These are phyloP conservation scores for Agrotis segetum DNA, from an alignment of 2,888 invertebrate species.

Conservation along the genomic window DNA sequence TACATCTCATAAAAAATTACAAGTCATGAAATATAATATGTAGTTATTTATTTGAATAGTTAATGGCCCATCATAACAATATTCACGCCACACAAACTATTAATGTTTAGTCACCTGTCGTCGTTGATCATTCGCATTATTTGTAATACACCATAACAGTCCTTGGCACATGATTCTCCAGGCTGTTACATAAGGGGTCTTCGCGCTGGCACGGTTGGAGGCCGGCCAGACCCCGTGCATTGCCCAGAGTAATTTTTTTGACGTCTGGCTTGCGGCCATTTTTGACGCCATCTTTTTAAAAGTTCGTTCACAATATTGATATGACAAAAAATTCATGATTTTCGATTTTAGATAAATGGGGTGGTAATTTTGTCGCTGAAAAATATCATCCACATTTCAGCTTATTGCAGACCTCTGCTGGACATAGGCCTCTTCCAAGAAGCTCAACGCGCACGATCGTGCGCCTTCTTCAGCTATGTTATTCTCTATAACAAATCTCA, in stretches of 20 bases:
- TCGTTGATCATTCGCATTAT: slow-evolving; percentile 65
- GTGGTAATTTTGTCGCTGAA: neutral
- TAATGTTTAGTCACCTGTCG: slow-evolving; percentile 69
- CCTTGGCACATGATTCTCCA: slow-evolving; percentile 68
- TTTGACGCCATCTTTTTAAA: slow-evolving; percentile 70
- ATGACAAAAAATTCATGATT: slow-evolving; percentile 10
- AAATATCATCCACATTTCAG: too few species aligned
- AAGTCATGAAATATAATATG: slow-evolving; percentile 29
- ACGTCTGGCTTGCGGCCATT: slow-evolving; percentile 81
- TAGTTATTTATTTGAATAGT: slow-evolving; percentile 46
- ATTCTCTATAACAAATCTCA: too few species aligned
- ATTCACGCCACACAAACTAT: slow-evolving; percentile 45
- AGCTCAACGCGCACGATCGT: too few species aligned
- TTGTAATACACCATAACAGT: slow-evolving; percentile 61
- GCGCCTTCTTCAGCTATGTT: too few species aligned
- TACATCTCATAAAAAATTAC: slow-evolving; percentile 9
- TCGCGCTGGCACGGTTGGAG: slow-evolving; percentile 80
- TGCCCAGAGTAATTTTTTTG: slow-evolving; percentile 77
- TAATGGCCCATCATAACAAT: slow-evolving; percentile 49
- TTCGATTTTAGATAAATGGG: neutral
- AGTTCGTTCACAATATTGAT: slow-evolving; percentile 74
- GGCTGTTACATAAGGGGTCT: slow-evolving; percentile 68
- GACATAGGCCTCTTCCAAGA: too few species aligned
- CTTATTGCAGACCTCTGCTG: too few species aligned
- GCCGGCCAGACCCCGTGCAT: slow-evolving; percentile 76